A percentile compares a stretch with the other conserved stretches of the same genome.
Conservation (phyloP, 2,797 vertebrate species). For the Denticeps clupeoides region DNA sequence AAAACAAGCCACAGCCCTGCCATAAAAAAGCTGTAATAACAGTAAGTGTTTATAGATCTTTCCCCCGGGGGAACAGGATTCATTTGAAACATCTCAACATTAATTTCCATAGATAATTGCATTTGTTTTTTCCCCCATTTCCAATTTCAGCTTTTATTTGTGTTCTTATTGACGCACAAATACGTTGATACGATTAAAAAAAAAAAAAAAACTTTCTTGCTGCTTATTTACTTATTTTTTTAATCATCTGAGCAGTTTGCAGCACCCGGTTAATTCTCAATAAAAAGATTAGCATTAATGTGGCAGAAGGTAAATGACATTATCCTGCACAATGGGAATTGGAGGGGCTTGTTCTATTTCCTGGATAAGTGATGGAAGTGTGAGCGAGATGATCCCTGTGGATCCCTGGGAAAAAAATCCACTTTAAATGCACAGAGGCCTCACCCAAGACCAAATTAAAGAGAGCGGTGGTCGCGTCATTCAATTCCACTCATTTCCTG, state of each 20-base stretch:
- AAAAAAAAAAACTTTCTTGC: constrained; percentile 19
- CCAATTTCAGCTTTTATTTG: constrained; percentile 26
- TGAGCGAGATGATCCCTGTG: too few species aligned
- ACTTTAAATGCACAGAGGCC: too few species aligned
- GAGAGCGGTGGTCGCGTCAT: constrained; percentile 11
- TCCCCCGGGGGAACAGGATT: constrained; percentile 3
- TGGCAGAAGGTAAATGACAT: constrained; percentile 35
- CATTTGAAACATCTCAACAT: constrained; percentile 8
- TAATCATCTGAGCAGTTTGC: background rate
- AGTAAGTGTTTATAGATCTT: constrained; percentile 4
- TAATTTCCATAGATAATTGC: constrained; percentile 31
- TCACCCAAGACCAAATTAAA: constrained; percentile 17
- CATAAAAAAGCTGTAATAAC: constrained; percentile 5
- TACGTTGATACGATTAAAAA: constrained; percentile 31
- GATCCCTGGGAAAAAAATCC: too few species aligned
- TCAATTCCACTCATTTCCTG: constrained; percentile 2
- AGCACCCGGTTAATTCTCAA: constrained; percentile 12
- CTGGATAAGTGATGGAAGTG: constrained; percentile 20
- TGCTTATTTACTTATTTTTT: background rate
- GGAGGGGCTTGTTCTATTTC: constrained; percentile 19
- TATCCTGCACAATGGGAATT: constrained; percentile 26
- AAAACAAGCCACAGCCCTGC: constrained; percentile 18
- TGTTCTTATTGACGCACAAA: constrained; percentile 30
- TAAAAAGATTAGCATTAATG: constrained; percentile 36
- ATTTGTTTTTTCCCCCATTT: constrained; percentile 31